Evolutionary conservation across 2,113 vertebrate genomes (phyloP), one percentile per base, ranked within the genome.

Genomic region (Carollia perspicillata): DNA sequence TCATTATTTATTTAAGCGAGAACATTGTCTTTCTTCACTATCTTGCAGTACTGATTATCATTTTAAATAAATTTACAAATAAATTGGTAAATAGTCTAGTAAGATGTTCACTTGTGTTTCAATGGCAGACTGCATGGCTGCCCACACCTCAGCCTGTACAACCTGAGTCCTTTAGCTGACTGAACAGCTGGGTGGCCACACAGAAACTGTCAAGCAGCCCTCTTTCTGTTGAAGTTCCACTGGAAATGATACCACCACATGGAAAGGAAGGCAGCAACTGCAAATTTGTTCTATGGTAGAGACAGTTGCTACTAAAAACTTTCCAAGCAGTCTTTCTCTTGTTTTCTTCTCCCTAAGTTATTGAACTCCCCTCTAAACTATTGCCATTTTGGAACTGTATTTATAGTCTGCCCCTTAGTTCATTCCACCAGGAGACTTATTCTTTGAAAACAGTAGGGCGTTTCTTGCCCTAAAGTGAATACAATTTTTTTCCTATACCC

Each of bases 51-150:
- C 23, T 69, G 40, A 75, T 22, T 93, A 51, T 5, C 63, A 87
- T 86, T 87, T 95, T 75, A 93, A 92, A 91, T 75, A 71, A 44
- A 89, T 79, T 69, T 84, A 94, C 69, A 91, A 92, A 91, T 75
- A 71, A 65, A 89, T 79, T 65, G 71, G 17, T 93, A 89, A 93
- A 83, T 83, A 92, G 8, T 83, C 68, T 90, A 47, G 18, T 33
- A 83, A 94, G 26, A 68, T 74, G 37, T 11, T 86, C 49, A 37
- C 26, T 93, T 92, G 49, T 77, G 49, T 91, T 63, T 93, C 68
- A 33, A 49, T 89, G 42, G 79, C 58, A 71, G 51, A 77, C 18
- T 60, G 44, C 49, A 35, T 79, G 89, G 40, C 33, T 94, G 30
- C 28, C 60, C 17, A 51, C 88, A 87, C 17, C 26, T 97, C 28